Evolutionary conservation across 1,140 invertebrate genomes (phyloP).

Genomic region (Sitophilus oryzae): DNA sequence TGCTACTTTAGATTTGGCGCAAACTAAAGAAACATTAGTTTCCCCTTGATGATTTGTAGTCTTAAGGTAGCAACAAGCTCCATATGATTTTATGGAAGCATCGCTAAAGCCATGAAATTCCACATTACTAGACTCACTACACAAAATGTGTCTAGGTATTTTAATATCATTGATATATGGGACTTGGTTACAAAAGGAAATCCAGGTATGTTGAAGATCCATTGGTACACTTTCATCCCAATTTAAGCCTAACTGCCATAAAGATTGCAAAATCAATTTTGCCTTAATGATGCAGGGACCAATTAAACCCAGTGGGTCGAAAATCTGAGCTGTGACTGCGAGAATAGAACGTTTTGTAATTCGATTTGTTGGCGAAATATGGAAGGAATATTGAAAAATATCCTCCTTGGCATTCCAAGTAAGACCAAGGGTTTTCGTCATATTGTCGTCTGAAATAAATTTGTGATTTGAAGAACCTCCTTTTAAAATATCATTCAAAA

Average conservation of each 20-base stretch:
- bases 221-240: conserved; percentile 7
- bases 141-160: conserved; percentile 8
- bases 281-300: not conserved
- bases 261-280: conserved; percentile 2
- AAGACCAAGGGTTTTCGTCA: no score
- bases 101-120: conserved; percentile 42
- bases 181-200: not conserved
- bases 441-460: no score
- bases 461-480: no score
- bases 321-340: not conserved
- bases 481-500: no score
- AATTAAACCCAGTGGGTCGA: conserved; percentile 1
- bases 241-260: not conserved
- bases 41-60: not conserved
- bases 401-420: no score
- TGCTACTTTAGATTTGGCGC: not conserved
- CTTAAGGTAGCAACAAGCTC: conserved; percentile 34
- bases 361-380: no score
- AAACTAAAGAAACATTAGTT: not conserved
- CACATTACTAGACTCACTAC: not conserved
- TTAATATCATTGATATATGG: conserved; percentile 11
- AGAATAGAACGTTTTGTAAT: conserved; percentile 2
- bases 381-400: no score
- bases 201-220: not conserved
- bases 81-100: conserved; percentile 36